Percentiles rank a stretch among this genome's conserved stretches.
phyloP scores from a whole-genome alignment of 2,113 vertebrate genomes.

The Hemicordylus capensis region DNA sequence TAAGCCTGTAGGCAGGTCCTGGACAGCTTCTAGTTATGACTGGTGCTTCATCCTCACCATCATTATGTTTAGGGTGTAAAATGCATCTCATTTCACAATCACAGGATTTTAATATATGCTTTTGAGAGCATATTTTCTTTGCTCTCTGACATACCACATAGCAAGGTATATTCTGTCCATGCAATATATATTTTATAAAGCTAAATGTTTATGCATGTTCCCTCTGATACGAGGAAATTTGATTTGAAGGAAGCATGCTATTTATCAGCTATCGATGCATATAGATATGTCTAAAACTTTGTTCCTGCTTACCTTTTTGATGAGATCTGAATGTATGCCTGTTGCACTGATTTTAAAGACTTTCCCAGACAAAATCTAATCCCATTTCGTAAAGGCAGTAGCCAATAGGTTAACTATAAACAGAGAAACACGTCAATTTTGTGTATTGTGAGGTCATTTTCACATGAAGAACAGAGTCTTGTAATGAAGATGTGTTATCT shows the following conservation, averaged over 20 bases:
- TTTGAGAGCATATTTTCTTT: neutral
- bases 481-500: conserved; percentile 25
- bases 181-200: neutral
- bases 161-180: neutral
- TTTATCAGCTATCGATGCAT: neutral
- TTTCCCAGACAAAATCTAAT: conserved; percentile 27
- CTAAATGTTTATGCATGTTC: neutral
- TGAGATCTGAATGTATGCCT: neutral
- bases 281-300: neutral
- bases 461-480: conserved; percentile 28
- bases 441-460: conserved; percentile 18
- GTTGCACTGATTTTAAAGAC: conserved; percentile 27
- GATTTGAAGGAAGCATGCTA: neutral
- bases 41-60: neutral
- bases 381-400: conserved; percentile 10
- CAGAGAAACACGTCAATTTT: conserved; percentile 16
- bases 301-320: conserved; percentile 1
- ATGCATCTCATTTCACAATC: neutral
- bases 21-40: neutral
- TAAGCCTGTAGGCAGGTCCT: neutral
- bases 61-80: neutral
- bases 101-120: too few relatives aligned
- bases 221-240: neutral
- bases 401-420: conserved; percentile 31
- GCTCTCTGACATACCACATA: neutral